phyloP scores from a whole-genome alignment of 1,140 invertebrate species.

The Triops longicaudatus region DNA sequence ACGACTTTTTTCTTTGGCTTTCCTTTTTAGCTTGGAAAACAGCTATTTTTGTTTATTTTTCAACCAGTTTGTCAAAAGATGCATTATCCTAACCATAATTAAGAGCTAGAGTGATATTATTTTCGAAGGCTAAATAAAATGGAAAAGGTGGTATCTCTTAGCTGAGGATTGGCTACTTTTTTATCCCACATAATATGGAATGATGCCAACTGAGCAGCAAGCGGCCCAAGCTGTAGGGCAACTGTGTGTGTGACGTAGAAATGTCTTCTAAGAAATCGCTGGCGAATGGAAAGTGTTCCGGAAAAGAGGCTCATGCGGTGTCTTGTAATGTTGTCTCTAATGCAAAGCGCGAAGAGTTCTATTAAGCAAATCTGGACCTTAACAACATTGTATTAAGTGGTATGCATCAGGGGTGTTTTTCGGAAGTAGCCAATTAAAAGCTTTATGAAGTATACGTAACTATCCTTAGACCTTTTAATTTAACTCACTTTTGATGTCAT shows the following conservation, averaged over 20 bases:
- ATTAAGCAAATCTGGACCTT: neutral
- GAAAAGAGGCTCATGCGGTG: neutral
- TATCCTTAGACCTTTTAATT: too few species aligned
- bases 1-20: neutral
- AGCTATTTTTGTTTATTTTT: neutral
- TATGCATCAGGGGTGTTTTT: too few species aligned
- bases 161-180: neutral
- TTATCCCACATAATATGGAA: neutral
- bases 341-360: neutral
- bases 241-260: neutral
- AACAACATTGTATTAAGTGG: neutral
- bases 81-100: neutral
- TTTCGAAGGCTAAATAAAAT: too few species aligned
- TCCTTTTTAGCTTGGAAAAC: neutral
- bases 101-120: neutral
- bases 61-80: neutral
- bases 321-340: neutral
- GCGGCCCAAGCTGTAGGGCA: neutral
- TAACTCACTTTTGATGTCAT: too few species aligned
- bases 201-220: neutral
- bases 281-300: conserved; percentile 10
- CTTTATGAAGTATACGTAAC: too few species aligned
- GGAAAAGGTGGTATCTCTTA: neutral
- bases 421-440: too few species aligned
- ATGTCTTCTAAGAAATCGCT: neutral